Conservation (phyloP, 2,113 vertebrate genomes). For the Accipiter virgatus region DNA sequence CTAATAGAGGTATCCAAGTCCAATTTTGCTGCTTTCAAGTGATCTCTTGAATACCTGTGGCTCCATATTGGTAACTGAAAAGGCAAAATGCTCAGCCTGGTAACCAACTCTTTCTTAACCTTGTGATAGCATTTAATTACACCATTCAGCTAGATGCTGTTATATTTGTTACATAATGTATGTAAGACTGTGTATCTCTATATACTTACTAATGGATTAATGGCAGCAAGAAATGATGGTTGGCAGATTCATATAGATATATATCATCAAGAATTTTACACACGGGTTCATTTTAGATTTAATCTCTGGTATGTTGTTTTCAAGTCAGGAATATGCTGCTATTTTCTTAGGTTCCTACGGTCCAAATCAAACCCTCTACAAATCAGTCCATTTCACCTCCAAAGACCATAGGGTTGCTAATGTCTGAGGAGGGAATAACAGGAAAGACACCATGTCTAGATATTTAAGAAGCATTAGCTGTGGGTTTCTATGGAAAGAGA, state of each 20-base stretch:
- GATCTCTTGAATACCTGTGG: background rate
- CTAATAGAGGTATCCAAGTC: background rate
- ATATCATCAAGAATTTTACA: background rate
- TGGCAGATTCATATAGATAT: background rate
- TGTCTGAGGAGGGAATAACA: background rate
- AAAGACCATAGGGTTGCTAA: background rate
- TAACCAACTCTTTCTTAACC: background rate
- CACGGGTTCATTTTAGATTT: constrained; percentile 4
- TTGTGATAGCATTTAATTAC: background rate
- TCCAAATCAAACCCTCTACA: background rate
- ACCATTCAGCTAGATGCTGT: background rate
- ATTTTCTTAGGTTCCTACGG: background rate
- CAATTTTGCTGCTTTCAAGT: background rate
- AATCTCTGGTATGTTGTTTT: background rate
- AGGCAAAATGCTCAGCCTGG: background rate
- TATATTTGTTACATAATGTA: background rate
- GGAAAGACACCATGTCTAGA: background rate
- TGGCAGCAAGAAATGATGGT: background rate
- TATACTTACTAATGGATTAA: background rate
- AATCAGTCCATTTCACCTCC: background rate
- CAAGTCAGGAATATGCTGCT: background rate
- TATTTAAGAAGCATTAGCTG: background rate
- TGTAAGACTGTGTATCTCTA: background rate
- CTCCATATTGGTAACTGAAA: background rate
- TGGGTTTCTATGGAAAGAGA: background rate